Conservation (phyloP, 2,113 vertebrate genomes). For the Melanerpes formicivorus region DNA sequence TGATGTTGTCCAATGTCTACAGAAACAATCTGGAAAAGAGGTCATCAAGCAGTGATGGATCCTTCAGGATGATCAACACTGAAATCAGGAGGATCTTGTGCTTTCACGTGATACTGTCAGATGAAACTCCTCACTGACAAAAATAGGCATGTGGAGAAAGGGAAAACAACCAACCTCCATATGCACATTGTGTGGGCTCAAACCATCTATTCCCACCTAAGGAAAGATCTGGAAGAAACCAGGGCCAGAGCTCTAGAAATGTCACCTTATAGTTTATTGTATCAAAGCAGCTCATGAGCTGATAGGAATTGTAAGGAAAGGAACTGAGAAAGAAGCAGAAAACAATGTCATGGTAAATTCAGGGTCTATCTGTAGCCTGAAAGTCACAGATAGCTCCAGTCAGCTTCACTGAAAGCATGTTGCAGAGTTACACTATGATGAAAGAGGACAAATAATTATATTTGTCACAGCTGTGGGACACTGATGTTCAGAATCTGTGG, state of each 20-base stretch:
- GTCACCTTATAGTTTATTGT: not conserved
- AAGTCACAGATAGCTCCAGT: not conserved
- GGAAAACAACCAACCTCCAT: not conserved
- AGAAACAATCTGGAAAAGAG: not conserved
- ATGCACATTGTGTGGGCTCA: not conserved
- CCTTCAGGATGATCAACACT: not conserved
- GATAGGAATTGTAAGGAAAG: not conserved
- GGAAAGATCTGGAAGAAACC: not conserved
- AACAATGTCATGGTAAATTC: not conserved
- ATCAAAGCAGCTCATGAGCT: not conserved
- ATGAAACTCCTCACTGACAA: not conserved
- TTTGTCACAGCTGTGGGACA: not conserved
- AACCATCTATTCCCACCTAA: not conserved
- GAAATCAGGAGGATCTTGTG: not conserved
- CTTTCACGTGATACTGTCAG: not conserved
- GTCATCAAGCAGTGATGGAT: not conserved
- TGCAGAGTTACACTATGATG: not conserved
- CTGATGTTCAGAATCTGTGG: not conserved
- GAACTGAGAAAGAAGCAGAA: not conserved
- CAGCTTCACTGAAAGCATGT: not conserved
- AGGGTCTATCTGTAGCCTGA: fast-evolving
- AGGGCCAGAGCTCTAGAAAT: not conserved
- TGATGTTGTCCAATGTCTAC: not conserved
- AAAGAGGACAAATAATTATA: not conserved
- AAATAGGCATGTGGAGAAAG: not conserved